Percentiles rank a stretch among this genome's conserved stretches.
phyloP scores from a whole-genome alignment of 92 coral and sea anemone species.

The Epizoanthus illoricatus region DNA sequence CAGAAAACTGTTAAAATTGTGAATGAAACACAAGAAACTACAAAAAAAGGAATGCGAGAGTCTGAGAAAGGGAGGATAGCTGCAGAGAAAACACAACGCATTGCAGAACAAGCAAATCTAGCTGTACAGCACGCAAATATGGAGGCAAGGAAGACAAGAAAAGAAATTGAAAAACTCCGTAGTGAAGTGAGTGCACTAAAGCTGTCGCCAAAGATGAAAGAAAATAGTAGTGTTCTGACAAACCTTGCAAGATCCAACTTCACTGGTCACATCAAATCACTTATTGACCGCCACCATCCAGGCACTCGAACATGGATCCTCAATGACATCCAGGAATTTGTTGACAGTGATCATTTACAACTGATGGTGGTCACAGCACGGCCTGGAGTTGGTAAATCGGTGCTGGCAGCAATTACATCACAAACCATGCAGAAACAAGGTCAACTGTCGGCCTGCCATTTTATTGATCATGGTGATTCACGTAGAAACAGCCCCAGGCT shows the following conservation, averaged over 20 bases:
- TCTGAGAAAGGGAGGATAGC: no score
- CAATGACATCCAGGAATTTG: background rate
- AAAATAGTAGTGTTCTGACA: no score
- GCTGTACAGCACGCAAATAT: no score
- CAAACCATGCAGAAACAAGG: background rate
- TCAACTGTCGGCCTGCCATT: slow-evolving; percentile 22
- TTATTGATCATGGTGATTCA: background rate
- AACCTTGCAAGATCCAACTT: slow-evolving; percentile 12
- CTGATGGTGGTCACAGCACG: slow-evolving; percentile 27
- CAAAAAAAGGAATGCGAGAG: no score
- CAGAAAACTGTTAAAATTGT: no score
- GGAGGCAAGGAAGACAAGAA: no score
- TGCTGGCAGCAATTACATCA: background rate
- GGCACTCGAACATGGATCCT: background rate
- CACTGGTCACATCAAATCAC: slow-evolving; percentile 11
- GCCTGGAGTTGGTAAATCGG: slow-evolving; percentile 8
- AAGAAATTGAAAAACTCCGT: no score
- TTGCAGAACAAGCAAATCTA: no score
- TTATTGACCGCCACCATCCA: background rate
- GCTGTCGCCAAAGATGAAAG: no score
- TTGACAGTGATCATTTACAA: background rate
- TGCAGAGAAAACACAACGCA: no score
- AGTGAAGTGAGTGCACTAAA: no score
- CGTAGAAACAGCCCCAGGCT: slow-evolving; percentile 2
- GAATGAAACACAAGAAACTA: no score